A percentile compares a stretch with the other conserved stretches of the same genome.
phyloP scores from a whole-genome alignment of 2,113 vertebrate species.

The Neogobius melanostomus region DNA sequence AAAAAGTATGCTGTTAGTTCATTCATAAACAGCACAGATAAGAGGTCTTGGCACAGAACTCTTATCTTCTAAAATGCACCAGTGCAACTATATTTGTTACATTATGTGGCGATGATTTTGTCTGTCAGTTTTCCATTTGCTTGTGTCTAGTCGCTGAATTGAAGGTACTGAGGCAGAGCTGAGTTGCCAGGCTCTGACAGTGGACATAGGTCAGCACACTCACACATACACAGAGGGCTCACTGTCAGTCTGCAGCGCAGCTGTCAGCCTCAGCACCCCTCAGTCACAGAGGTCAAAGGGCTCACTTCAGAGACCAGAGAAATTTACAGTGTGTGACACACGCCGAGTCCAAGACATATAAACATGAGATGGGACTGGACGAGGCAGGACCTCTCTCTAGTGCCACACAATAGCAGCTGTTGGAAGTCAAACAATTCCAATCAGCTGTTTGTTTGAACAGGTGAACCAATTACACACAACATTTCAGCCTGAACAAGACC shows the following conservation, averaged over 20 bases:
- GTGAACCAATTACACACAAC: constrained; percentile 9
- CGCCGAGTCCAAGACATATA: background rate
- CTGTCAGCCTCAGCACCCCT: constrained; percentile 26
- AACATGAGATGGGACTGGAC: background rate
- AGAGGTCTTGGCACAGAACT: too few species aligned
- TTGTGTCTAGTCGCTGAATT: constrained; percentile 5
- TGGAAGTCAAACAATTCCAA: constrained; percentile 22
- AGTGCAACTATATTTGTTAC: too few species aligned
- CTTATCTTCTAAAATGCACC: too few species aligned
- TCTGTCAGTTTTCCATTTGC: constrained; percentile 26
- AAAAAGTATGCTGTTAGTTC: too few species aligned
- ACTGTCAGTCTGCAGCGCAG: constrained; percentile 20
- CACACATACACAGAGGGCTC: background rate
- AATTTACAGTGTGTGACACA: constrained; percentile 15
- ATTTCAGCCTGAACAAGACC: background rate
- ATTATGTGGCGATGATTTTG: background rate
- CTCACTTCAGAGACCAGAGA: background rate
- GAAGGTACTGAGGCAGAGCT: constrained; percentile 10
- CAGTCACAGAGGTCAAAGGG: constrained; percentile 9
- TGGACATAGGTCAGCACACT: constrained; percentile 29
- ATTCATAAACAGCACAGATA: too few species aligned
- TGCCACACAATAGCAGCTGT: background rate
- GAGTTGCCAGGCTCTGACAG: constrained; percentile 25
- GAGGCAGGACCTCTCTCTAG: constrained; percentile 10
- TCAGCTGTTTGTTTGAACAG: constrained; percentile 28